phyloP scores from a whole-genome alignment of 2,113 vertebrate species.

The Gnathonemus echidnorhynchus region DNA sequence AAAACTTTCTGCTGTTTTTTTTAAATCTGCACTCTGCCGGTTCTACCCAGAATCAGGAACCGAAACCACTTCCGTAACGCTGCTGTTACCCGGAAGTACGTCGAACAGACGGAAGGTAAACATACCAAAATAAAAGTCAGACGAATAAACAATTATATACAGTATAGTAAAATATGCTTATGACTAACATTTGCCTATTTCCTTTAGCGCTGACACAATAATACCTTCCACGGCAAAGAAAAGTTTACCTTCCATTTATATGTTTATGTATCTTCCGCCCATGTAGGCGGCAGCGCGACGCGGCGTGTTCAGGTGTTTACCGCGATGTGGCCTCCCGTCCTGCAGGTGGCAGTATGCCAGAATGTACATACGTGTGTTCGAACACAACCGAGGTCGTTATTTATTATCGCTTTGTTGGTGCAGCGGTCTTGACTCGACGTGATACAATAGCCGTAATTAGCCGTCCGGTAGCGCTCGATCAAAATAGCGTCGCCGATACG shows the following conservation, averaged over 20 bases:
- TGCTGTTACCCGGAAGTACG: not conserved
- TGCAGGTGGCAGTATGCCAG: not conserved
- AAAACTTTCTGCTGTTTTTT: not conserved
- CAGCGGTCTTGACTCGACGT: not conserved
- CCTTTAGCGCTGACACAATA: not conserved
- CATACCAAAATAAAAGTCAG: not conserved
- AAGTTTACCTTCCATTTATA: not conserved
- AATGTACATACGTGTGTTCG: not conserved
- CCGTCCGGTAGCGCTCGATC: not conserved
- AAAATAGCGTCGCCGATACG: not conserved
- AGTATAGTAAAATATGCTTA: not conserved
- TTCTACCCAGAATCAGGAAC: not conserved
- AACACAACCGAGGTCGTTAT: conserved; percentile 27
- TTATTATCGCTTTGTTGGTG: conserved; percentile 36
- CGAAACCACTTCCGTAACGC: not conserved
- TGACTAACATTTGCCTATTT: not conserved
- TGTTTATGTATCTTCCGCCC: not conserved
- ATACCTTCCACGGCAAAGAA: not conserved
- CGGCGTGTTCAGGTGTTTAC: too few relatives aligned
- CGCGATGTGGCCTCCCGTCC: not conserved
- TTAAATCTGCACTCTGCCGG: not conserved
- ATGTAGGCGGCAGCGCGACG: not conserved
- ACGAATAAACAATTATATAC: not conserved
- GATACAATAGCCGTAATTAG: conserved; percentile 32
- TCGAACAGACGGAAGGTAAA: not conserved